These are phyloP conservation scores for Ptilonorhynchus violaceus DNA, from an alignment of 2,113 vertebrate species.

Conservation along the genomic window DNA sequence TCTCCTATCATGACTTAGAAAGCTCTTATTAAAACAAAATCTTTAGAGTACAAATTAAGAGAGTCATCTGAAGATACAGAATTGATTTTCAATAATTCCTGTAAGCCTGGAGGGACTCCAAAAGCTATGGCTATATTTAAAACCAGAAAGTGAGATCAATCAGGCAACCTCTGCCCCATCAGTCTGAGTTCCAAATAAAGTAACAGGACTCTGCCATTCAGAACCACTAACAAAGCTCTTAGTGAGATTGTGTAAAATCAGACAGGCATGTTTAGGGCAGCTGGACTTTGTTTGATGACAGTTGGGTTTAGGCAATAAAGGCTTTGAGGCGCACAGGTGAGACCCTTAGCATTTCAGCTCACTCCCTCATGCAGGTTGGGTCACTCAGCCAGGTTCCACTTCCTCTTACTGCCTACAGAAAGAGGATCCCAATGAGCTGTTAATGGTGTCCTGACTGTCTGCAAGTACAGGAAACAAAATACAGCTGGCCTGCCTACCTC, in stretches of 20 bases:
- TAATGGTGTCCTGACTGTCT: not conserved
- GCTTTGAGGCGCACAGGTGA: not conserved
- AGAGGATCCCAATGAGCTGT: not conserved
- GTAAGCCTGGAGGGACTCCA: not conserved
- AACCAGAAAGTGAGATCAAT: not conserved
- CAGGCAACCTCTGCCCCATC: not conserved
- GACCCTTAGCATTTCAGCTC: not conserved
- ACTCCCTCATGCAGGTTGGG: not conserved
- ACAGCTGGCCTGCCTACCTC: not conserved
- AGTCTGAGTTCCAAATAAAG: not conserved
- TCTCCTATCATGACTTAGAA: not conserved
- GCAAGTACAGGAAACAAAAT: not conserved
- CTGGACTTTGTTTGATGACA: not conserved
- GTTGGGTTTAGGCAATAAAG: not conserved
- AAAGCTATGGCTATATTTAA: not conserved
- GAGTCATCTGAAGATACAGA: not conserved
- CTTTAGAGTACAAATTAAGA: slow-evolving; percentile 27
- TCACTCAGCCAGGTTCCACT: not conserved
- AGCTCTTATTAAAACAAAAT: slow-evolving; percentile 12
- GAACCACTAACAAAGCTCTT: not conserved
- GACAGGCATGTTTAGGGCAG: not conserved
- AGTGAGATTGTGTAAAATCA: not conserved
- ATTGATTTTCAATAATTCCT: slow-evolving; percentile 31
- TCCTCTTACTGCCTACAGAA: not conserved
- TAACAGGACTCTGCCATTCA: not conserved